Evolutionary conservation across 1,140 invertebrate genomes (phyloP), one percentile per base, ranked within the genome.

Genomic region (Nilaparvata lugens): DNA sequence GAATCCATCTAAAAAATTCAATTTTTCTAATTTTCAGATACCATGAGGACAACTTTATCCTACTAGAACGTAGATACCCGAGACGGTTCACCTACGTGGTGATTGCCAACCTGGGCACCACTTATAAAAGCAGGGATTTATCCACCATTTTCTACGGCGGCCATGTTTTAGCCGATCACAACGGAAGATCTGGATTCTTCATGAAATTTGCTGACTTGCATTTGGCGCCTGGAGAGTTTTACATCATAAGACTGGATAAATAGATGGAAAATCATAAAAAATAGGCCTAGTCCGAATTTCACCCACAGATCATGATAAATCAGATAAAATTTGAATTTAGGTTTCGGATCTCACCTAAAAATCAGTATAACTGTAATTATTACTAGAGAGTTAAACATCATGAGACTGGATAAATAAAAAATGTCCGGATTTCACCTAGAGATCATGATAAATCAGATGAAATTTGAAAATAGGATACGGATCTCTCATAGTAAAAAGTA

Each of bases 41-140:
- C 65, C 77, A 78, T 14, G 73, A 79, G 18, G 76, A 81, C 38
- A 80, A 86, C 66, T 74, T 89, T 19, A 68, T 90, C 9, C 79
- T 88, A 0, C 76, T 90, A 43, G 86, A 89, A 65, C 76, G 88
- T 38, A 86, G 81, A 78, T 90, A 86, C 72, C 87, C 88, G 4
- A 76, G 88, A 16, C 78, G 86, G 56, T 84, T 87, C 67, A 81
- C 84, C 2, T 89, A 83, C 65, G 83, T 87, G 1, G 80, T 86
- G 48, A 78, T 89, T 0, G 81, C 81, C 2, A 90, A 90, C 75
- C 74, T 89, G 6, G 84, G 84, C 0, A 74, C 69, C 11, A 67
- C 68, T 2, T 74, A 74, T 9, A 77, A 84, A 43, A 79, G 75
- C 1, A 80, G 82, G 56, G 87, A 90, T 74, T 76, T 90, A 11